phyloP scores from a whole-genome alignment of 1,140 invertebrate species.

The Chymomyza costata region DNA sequence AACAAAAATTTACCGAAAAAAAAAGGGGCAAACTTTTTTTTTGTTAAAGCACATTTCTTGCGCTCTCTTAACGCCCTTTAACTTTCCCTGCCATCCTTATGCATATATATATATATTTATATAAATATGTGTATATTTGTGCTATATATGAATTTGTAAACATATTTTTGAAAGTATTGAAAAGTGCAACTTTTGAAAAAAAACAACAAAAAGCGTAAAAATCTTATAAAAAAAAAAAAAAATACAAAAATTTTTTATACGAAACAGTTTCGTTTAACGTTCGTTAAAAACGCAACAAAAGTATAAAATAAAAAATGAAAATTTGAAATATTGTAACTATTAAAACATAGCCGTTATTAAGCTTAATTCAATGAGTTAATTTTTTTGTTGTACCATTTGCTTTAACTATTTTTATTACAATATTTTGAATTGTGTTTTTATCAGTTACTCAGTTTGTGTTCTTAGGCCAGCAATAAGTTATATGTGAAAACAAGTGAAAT shows the following conservation, averaged over 20 bases:
- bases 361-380: not conserved
- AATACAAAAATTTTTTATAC: no score
- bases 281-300: slow-evolving; percentile 8
- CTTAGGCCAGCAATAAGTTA: not conserved
- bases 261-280: slow-evolving; percentile 14
- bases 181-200: slow-evolving; percentile 66
- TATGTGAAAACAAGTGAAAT: not conserved
- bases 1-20: slow-evolving; percentile 28
- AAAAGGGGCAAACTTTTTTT: slow-evolving; percentile 25
- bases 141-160: slow-evolving; percentile 2
- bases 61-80: slow-evolving; percentile 31
- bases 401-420: not conserved
- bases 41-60: slow-evolving; percentile 18
- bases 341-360: not conserved
- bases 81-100: slow-evolving; percentile 13
- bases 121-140: not conserved
- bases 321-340: not conserved
- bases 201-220: slow-evolving; percentile 33
- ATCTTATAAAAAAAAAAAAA: slow-evolving; percentile 6
- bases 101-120: slow-evolving; percentile 34
- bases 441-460: not conserved
- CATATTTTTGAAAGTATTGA: slow-evolving; percentile 64
- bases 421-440: not conserved
- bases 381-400: not conserved
- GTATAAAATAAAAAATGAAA: slow-evolving; percentile 22